Evolutionary conservation across 2,797 vertebrate species (phyloP), one percentile per base, ranked within the genome.

Genomic region (Setipinna tenuifilis): DNA sequence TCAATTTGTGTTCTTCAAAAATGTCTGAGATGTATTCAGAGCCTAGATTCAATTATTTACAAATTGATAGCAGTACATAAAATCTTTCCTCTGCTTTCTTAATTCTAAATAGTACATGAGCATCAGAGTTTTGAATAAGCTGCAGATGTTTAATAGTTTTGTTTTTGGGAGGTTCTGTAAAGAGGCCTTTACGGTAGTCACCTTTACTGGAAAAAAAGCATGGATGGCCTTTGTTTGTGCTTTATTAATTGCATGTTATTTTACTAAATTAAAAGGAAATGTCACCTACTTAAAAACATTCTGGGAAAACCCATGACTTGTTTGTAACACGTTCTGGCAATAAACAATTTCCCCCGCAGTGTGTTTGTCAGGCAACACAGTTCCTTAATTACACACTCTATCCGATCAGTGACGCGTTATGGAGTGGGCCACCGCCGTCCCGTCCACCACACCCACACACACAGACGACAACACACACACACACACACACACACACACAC

Each of bases 301-400:
- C 9, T 6, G 71, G 71, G 71, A 78, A 78, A 78, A 17, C 35
- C 71, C 35, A 41, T 21, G 31, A 78, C 16, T 78, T 78, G 71
- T 78, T 78, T 78, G 2, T 44, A 11, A 83, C 85, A 94, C 87
- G 85, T 94, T 93, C 85, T 90, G 87, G 88, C 90, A 90, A 90
- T 92, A 85, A 91, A 85, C 88, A 87, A 89, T 85, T 93, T 94
- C 93, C 93, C 91, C 86, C 81, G 87, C 35, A 44, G 41, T 35
- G 19, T 75, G 68, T 88, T 86, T 81, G 89, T 75, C 87, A 87
- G 89, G 83, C 82, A 86, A 86, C 89, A 83, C 90, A 86, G 85
- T 82, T 89, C 91, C 91, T 91, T 89, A 85, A 83, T 75, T 81
- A 80, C 81, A 35, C 83, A 85, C 62, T 87, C 86, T 84, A n/a